A percentile compares a stretch with the other conserved stretches of the same genome.
phyloP scores from a whole-genome alignment of 2,888 invertebrate species.

The Himalopsyche japonica region DNA sequence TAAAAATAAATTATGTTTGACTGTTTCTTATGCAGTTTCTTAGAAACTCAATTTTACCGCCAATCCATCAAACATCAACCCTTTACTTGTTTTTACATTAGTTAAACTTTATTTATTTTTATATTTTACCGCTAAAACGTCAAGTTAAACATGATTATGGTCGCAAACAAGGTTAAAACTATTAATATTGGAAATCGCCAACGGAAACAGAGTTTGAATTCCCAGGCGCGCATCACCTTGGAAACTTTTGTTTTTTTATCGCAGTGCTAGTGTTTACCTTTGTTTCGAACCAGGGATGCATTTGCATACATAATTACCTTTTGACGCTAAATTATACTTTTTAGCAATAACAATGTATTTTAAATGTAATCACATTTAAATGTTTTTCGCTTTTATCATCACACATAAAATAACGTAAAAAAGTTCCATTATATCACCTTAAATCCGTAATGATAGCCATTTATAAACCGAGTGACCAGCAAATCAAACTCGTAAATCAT shows the following conservation, averaged over 20 bases:
- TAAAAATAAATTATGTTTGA: no score
- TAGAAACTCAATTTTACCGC: not conserved
- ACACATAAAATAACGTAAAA: no score
- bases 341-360: not conserved
- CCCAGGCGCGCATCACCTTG: slow-evolving; percentile 18
- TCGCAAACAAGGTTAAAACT: not conserved
- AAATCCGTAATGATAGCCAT: no score
- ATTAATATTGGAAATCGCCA: not conserved
- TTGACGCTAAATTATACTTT: not conserved
- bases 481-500: no score
- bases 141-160: not conserved
- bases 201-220: slow-evolving; percentile 9
- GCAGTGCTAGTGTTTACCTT: not conserved
- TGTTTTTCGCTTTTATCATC: not conserved
- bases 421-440: no score
- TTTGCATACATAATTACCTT: not conserved
- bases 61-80: not conserved
- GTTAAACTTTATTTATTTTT: not conserved
- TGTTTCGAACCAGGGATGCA: not conserved
- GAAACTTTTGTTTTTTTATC: not conserved
- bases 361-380: not conserved
- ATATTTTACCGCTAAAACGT: not conserved
- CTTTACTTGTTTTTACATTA: not conserved
- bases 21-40: no score
- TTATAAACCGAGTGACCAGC: no score